Conservation (phyloP, 2,797 vertebrate genomes). For the Lophotriccus pileatus region DNA sequence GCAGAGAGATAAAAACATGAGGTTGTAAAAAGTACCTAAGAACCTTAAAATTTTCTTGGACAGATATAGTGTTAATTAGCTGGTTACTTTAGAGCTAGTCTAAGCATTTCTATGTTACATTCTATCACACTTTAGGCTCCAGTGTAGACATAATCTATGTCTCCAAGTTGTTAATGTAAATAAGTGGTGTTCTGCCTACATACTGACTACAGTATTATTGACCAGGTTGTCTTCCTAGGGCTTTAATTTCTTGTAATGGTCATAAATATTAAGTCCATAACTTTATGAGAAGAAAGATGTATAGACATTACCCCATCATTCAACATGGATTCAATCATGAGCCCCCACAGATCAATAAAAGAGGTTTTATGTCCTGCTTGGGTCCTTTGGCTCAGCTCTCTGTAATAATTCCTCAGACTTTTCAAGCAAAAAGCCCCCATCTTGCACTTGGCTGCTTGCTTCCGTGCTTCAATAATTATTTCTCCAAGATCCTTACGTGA, state of each 20-base stretch:
- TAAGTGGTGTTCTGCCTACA: neutral
- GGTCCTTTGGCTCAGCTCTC: constrained; percentile 73
- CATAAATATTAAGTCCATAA: neutral
- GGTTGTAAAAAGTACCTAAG: neutral
- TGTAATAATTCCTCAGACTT: constrained; percentile 73
- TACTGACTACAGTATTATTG: neutral
- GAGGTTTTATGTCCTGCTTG: constrained; percentile 78
- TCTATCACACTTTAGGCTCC: neutral
- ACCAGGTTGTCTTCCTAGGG: neutral
- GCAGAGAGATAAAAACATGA: neutral
- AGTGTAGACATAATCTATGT: fast-evolving
- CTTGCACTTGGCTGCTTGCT: constrained; percentile 76
- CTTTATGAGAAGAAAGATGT: neutral
- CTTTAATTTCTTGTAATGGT: neutral
- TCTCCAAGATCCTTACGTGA: constrained; percentile 78
- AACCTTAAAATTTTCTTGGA: neutral
- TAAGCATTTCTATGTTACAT: neutral
- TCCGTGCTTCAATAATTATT: constrained; percentile 65
- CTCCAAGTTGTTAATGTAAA: neutral
- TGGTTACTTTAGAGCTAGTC: neutral
- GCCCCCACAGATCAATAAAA: constrained; percentile 81
- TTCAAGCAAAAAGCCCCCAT: constrained; percentile 68
- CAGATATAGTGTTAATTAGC: neutral
- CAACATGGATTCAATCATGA: constrained; percentile 79
- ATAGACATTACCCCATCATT: constrained; percentile 76